Evolutionary conservation across 2,888 invertebrate species (phyloP), one percentile per base, ranked within the genome.

Genomic region (Cryptocheilus praepositus): DNA sequence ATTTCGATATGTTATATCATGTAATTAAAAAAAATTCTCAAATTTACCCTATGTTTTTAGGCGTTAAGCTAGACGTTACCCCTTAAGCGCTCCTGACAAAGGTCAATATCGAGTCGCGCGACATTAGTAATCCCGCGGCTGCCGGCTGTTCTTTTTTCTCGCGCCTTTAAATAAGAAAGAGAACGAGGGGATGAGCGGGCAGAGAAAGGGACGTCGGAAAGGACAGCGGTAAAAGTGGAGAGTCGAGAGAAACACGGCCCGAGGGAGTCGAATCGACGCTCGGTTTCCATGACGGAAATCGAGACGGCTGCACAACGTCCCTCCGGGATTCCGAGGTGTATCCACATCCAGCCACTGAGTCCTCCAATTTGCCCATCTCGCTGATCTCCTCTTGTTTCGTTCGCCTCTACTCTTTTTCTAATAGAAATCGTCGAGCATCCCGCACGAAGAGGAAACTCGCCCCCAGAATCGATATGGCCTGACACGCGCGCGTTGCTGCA

Each of bases 321-420:
- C 25, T 60, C 25, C 36, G 46, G 43, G 52, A 60, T 60, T 53
- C 22, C n/a, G 28, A 11, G 13, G 44, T 49, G 49, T 49, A 49
- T 49, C 49, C 49, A 51, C 43, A 43, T 25, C 45, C 53, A n/a
- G 61, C 22, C 53, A 43, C 43, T 25, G 19, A 5, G 21, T 62
- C 53, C 21, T 63, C 49, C 58, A 59, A 64, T 64, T 56, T 60
- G 18, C 56, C 51, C 54, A 22, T 55, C 44, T 45, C 21, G 22
- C 22, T 19, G 16, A n/a, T 44, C 25, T 43, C 46, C 46, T 22
- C 25, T 43, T 2, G 7, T 16, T 25, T 15, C 51, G 16, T 22
- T n/a, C n/a, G 11, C 11, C 18, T 7, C 3, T 5, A 8, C 8
- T 28, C 28, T 15, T 18, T 28, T 60, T 60, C 25, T 36, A 11